These are phyloP conservation scores for Acrobasis suavella DNA, from an alignment of 2,888 invertebrate genomes.

Conservation along the genomic window DNA sequence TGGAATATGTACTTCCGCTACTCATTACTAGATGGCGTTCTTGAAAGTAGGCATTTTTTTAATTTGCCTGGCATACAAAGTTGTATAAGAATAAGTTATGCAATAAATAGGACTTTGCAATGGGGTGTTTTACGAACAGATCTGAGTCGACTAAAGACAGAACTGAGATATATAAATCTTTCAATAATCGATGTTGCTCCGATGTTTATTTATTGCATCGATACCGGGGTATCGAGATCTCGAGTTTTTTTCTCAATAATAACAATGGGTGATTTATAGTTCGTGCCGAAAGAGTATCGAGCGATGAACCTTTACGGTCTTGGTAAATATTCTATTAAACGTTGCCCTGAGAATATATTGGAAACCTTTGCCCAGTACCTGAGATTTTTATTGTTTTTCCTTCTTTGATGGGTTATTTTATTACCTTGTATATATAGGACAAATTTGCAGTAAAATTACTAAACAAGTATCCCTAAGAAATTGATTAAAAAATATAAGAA, in stretches of 20 bases:
- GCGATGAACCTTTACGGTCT: slow-evolving; percentile 29
- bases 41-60: too few relatives aligned
- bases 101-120: not conserved
- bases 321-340: slow-evolving; percentile 30
- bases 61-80: too few relatives aligned
- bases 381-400: slow-evolving; percentile 11
- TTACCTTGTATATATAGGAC: not conserved
- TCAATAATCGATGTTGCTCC: slow-evolving; percentile 70
- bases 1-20: too few relatives aligned
- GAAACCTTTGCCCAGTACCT: slow-evolving; percentile 18
- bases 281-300: slow-evolving; percentile 34
- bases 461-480: not conserved
- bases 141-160: slow-evolving; percentile 36
- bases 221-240: slow-evolving; percentile 59
- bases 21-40: too few relatives aligned
- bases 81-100: not conserved
- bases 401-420: not conserved
- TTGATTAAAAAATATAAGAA: too few relatives aligned
- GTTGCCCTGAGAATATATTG: slow-evolving; percentile 18
- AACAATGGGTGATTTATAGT: slow-evolving; percentile 75
- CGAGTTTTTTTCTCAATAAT: slow-evolving; percentile 54
- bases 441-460: not conserved
- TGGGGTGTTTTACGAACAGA: not conserved
- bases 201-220: slow-evolving; percentile 74
- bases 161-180: slow-evolving; percentile 78